Evolutionary conservation across 2,888 invertebrate genomes (phyloP).

Genomic region (Parelbella ahira): DNA sequence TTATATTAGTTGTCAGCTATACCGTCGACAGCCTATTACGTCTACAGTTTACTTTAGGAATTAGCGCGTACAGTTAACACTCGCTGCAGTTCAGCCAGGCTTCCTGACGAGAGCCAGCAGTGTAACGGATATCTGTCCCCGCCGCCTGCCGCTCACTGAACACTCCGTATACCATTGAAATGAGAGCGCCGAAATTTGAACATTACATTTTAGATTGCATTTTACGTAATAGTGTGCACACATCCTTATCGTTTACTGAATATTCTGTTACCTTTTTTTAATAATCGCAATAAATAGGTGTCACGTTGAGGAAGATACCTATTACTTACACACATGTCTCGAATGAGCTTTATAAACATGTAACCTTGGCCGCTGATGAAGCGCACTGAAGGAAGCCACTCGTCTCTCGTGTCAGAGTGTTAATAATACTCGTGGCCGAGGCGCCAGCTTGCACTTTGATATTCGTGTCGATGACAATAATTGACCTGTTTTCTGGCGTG

Average conservation of each 20-base stretch:
- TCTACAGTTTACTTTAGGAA: too few species aligned
- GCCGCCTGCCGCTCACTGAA: too few species aligned
- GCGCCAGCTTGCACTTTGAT: slow-evolving; percentile 23
- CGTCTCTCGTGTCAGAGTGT: slow-evolving; percentile 23
- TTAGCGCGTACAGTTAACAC: too few species aligned
- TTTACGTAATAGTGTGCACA: slow-evolving; percentile 2
- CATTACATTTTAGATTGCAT: too few species aligned
- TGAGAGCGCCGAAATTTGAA: too few species aligned
- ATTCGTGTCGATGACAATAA: slow-evolving; percentile 22
- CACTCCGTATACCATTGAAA: too few species aligned
- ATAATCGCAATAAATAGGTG: slow-evolving; percentile 35
- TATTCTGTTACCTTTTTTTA: slow-evolving; percentile 54
- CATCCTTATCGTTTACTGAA: slow-evolving; percentile 43
- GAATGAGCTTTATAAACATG: slow-evolving; percentile 16
- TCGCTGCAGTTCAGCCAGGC: too few species aligned
- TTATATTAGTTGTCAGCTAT: too few species aligned
- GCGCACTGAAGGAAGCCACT: slow-evolving; percentile 10
- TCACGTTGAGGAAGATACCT: slow-evolving; percentile 18
- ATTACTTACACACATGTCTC: slow-evolving; percentile 14
- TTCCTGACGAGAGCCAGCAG: too few species aligned
- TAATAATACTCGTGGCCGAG: slow-evolving; percentile 22
- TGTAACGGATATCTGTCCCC: too few species aligned
- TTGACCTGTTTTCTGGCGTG: slow-evolving; percentile 22
- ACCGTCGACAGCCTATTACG: too few species aligned
- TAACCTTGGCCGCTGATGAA: slow-evolving; percentile 18